Percentiles rank a stretch among this genome's conserved stretches.
These are phyloP conservation scores for Callaeas wilsoni DNA, from an alignment of 2,113 vertebrate genomes.

Conservation along the genomic window DNA sequence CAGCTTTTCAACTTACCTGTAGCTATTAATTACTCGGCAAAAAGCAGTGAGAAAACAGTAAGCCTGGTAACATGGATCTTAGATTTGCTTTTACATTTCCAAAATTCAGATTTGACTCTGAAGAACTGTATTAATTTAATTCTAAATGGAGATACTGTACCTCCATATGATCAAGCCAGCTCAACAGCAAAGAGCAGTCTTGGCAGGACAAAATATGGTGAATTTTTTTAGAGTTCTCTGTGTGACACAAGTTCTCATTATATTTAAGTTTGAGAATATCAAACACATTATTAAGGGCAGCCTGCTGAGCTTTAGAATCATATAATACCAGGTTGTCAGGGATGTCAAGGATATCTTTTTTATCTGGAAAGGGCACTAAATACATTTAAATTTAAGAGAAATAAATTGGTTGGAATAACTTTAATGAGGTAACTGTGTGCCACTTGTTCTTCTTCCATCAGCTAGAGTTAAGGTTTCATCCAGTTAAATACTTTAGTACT, in stretches of 20 bases:
- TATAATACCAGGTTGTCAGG: background rate
- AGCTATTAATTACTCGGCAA: background rate
- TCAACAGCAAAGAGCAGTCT: background rate
- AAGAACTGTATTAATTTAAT: background rate
- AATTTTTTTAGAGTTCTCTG: background rate
- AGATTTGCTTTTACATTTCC: background rate
- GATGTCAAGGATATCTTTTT: background rate
- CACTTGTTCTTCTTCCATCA: background rate
- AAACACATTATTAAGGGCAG: background rate
- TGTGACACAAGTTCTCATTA: background rate
- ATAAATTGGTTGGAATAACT: background rate
- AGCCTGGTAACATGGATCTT: background rate
- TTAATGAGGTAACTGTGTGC: background rate
- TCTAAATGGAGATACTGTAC: background rate
- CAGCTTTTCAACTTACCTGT: background rate
- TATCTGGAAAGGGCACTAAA: background rate
- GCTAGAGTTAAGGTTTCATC: background rate
- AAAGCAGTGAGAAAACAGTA: background rate
- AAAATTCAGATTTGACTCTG: background rate
- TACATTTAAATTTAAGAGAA: background rate
- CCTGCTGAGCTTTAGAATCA: background rate
- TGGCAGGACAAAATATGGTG: background rate
- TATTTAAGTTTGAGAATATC: background rate
- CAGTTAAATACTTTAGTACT: background rate
- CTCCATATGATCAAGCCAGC: background rate